Evolutionary conservation across 1,140 invertebrate genomes (phyloP).

Genomic region (Zaprionus inermis): DNA sequence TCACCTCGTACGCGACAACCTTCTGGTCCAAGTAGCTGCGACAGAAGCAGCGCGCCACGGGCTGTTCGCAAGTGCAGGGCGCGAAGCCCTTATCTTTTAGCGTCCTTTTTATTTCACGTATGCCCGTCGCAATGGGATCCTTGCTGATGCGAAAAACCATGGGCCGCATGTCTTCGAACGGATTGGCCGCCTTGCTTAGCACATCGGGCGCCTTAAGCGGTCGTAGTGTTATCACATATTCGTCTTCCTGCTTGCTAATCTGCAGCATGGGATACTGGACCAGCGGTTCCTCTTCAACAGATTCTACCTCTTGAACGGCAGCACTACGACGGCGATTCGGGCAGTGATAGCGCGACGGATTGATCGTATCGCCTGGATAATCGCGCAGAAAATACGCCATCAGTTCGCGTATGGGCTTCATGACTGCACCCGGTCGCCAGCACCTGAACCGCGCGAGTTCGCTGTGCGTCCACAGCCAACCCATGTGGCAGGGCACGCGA

Average conservation of each 20-base stretch:
- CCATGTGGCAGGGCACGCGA: conserved; percentile 71
- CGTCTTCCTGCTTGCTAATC: conserved; percentile 66
- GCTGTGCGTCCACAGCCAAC: conserved; percentile 73
- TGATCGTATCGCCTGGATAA: conserved; percentile 60
- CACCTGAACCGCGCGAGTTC: conserved; percentile 57
- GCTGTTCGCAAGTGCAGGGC: conserved; percentile 59
- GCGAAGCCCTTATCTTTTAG: conserved; percentile 56
- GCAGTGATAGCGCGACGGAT: conserved; percentile 53
- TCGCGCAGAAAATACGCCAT: conserved; percentile 76
- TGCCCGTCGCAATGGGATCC: conserved; percentile 47
- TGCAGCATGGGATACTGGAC: conserved; percentile 77
- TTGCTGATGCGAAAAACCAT: conserved; percentile 76
- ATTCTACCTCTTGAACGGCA: background rate
- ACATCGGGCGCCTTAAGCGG: conserved; percentile 66
- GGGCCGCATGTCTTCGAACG: conserved; percentile 73
- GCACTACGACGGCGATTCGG: background rate
- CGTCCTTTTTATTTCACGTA: conserved; percentile 39
- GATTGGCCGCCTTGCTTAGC: conserved; percentile 62
- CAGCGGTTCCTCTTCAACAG: conserved; percentile 35
- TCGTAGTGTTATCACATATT: conserved; percentile 72
- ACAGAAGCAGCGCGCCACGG: conserved; percentile 67
- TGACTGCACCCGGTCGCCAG: conserved; percentile 76
- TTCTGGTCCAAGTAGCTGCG: conserved; percentile 61
- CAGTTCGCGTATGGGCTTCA: conserved; percentile 66
- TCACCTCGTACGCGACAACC: conserved; percentile 47